Evolutionary conservation across 2,113 vertebrate genomes (phyloP), one percentile per base, ranked within the genome.

Genomic region (Python bivittatus): DNA sequence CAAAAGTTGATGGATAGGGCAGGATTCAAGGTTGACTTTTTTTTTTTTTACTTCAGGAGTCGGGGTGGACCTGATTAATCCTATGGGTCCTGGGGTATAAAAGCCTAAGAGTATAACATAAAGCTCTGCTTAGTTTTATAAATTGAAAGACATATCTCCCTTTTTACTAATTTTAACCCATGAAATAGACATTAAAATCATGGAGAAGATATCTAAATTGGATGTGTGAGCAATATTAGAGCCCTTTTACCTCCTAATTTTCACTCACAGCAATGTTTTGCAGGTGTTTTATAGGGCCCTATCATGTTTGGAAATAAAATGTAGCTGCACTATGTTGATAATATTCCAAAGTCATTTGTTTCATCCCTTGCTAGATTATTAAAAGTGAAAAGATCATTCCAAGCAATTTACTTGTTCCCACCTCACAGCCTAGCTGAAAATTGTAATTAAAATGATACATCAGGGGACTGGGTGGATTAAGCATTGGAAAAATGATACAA

Each of bases 201-300:
- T 61, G 95, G 53, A 92, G 88, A 90, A 27, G 58, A 42, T 87
- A 93, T 95, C 95, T 94, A 94, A 95, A 94, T 93, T 95, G 90
- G 92, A 93, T 91, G 83, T 93, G 93, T 86, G 44, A 92, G 95
- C 94, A 92, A 94, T 93, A 93, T 91, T 72, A 56, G 88, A 94
- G 72, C 93, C 88, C 22, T 3, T 95, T 95, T 94, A 90, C 72
- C 91, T 93, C 95, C 92, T 96, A 93, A 93, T 95, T 93, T 95
- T n/a, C 93, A n/a, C 79, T 92, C 84, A 84, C 94, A 22, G 93
- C 94, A 96, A 95, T 88, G 94, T 91, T 93, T 97, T 96, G 92
- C 96, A 97, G 95, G 94, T 97, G 96, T 96, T 96, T 95, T 94
- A 94, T 95, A 90, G 91, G 89, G 91, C 91, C 86, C 94, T 92